A percentile compares a stretch with the other conserved stretches of the same genome.
Conservation (phyloP, 2,113 vertebrate species). For the Pollimyrus isidori region DNA sequence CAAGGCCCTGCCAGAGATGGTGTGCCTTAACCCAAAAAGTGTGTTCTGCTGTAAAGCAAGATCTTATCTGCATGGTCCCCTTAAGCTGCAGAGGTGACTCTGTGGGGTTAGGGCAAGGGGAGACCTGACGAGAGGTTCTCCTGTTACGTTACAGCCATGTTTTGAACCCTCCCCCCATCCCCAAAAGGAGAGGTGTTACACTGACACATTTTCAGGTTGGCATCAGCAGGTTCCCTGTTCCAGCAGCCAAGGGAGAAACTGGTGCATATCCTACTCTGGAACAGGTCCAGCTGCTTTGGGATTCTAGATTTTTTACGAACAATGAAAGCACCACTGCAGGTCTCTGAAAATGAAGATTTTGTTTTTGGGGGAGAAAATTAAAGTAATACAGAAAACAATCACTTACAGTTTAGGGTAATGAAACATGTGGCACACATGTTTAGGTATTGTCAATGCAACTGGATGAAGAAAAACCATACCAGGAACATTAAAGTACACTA, state of each 20-base stretch:
- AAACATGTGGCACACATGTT: not conserved
- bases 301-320: not conserved
- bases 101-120: conserved; percentile 21
- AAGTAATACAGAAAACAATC: not conserved
- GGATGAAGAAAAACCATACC: not conserved
- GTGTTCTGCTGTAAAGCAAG: conserved; percentile 28
- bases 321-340: not conserved
- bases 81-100: conserved; percentile 13
- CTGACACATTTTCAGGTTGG: conserved; percentile 1
- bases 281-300: not conserved
- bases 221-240: not conserved
- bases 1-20: conserved; percentile 11
- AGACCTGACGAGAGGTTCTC: not conserved
- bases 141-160: conserved; percentile 4
- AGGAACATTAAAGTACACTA: not conserved
- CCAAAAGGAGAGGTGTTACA: not conserved
- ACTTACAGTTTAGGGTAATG: not conserved
- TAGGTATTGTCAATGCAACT: not conserved
- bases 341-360: not conserved
- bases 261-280: not conserved
- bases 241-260: not conserved
- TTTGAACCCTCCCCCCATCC: not conserved
- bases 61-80: conserved; percentile 29
- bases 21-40: conserved; percentile 22
- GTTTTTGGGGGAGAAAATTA: not conserved